These are phyloP conservation scores for Pollachius pollachius DNA, from an alignment of 2,113 vertebrate species.

Conservation along the genomic window DNA sequence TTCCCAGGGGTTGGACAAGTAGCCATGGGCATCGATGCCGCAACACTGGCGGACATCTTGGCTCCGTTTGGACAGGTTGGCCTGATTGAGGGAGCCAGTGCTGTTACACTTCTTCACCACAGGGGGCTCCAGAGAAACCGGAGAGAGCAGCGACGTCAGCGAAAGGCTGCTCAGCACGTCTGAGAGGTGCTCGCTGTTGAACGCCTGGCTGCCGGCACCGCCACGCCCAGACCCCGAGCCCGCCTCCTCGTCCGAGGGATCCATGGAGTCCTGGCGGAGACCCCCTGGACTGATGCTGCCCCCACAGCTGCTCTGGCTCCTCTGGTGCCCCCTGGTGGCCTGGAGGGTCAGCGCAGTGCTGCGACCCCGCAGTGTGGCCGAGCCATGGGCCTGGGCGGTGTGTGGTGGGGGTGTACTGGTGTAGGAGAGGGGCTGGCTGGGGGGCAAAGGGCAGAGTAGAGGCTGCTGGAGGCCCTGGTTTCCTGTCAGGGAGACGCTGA, in stretches of 20 bases:
- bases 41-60: conserved; percentile 51
- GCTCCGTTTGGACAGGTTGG: conserved; percentile 40
- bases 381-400: background rate
- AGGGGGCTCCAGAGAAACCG: conserved; percentile 56
- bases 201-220: conserved; percentile 58
- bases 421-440: conserved; percentile 12
- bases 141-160: conserved; percentile 83
- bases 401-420: no score
- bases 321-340: conserved; percentile 80
- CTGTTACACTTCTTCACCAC: conserved; percentile 87
- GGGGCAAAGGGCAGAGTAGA: conserved; percentile 52
- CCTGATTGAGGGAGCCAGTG: conserved; percentile 81
- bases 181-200: conserved; percentile 80
- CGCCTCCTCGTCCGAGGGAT: conserved; percentile 83
- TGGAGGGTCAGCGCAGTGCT: conserved; percentile 67
- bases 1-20: conserved; percentile 56
- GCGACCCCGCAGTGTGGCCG: conserved; percentile 29
- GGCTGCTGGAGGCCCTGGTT: conserved; percentile 63
- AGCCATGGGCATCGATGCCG: conserved; percentile 40
- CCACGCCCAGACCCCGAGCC: conserved; percentile 62
- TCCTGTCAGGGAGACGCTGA: conserved; percentile 76
- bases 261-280: conserved; percentile 83
- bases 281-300: conserved; percentile 81
- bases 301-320: conserved; percentile 85
- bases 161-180: conserved; percentile 91